Conservation (phyloP, 2,113 vertebrate species). For the Alaudala cheleensis region DNA sequence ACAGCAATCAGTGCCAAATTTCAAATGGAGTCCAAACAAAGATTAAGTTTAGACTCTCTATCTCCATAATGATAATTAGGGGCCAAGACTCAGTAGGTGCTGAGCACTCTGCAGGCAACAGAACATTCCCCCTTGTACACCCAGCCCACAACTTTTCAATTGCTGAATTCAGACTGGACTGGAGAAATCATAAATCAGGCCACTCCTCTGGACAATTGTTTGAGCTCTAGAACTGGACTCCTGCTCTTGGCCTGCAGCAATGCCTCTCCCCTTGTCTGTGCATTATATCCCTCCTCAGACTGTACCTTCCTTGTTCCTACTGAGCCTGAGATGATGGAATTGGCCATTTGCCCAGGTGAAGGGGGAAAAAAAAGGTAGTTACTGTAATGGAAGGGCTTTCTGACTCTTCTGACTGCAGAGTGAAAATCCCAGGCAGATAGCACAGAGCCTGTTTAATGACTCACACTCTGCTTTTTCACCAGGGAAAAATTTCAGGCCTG, state of each 20-base stretch:
- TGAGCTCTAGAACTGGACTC: neutral
- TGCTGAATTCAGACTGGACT: neutral
- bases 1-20: neutral
- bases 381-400: conserved; percentile 62
- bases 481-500: conserved; percentile 63
- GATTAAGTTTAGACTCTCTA: neutral
- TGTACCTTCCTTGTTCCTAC: conserved; percentile 40
- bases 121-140: neutral
- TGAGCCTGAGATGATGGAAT: conserved; percentile 27
- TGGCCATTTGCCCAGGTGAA: conserved; percentile 42
- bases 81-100: neutral
- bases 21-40: neutral
- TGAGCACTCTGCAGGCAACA: neutral
- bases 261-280: neutral
- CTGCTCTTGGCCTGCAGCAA: neutral
- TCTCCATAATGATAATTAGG: neutral
- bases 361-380: neutral
- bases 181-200: neutral
- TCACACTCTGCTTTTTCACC: conserved; percentile 49
- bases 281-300: neutral
- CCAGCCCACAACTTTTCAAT: neutral
- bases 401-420: conserved; percentile 50
- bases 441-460: conserved; percentile 42
- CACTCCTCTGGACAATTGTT: neutral
- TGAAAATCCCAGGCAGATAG: conserved; percentile 66